Percentiles rank a stretch among this genome's conserved stretches.
Evolutionary conservation across 1,140 invertebrate genomes (phyloP).

Genomic region (Plutomurus gul): DNA sequence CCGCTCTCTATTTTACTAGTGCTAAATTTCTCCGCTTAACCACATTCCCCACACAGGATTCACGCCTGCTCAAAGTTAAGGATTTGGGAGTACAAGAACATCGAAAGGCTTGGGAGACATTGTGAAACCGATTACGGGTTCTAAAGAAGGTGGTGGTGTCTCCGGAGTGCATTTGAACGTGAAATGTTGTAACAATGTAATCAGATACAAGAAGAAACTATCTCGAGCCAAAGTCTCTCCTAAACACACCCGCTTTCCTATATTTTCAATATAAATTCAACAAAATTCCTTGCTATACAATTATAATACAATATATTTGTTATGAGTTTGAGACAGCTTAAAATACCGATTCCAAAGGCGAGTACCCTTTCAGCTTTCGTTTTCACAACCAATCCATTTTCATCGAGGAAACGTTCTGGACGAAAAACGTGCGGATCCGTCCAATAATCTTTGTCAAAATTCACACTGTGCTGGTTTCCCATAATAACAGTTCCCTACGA

Average conservation of each 20-base stretch:
- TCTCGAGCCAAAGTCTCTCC: constrained; percentile 29
- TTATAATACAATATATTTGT: not conserved
- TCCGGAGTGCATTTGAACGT: constrained; percentile 27
- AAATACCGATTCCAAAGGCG: constrained; percentile 46
- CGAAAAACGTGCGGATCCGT: constrained; percentile 41
- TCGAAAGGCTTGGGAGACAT: constrained; percentile 18
- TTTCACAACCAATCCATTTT: not conserved
- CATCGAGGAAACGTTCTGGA: constrained; percentile 43
- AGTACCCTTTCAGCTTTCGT: constrained; percentile 20
- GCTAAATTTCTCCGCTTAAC: too few relatives aligned
- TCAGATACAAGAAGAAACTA: constrained; percentile 38
- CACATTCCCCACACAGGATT: too few relatives aligned
- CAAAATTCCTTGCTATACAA: not conserved
- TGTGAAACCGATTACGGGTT: not conserved
- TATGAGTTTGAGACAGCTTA: too few relatives aligned
- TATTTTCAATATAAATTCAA: not conserved
- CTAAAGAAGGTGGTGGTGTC: constrained; percentile 7
- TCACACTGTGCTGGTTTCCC: constrained; percentile 32
- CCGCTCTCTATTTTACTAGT: too few relatives aligned
- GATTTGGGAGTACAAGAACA: too few relatives aligned
- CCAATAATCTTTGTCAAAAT: constrained; percentile 37
- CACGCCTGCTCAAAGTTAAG: too few relatives aligned
- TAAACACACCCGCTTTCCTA: constrained; percentile 30
- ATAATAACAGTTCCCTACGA: constrained; percentile 34
- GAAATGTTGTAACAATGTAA: constrained; percentile 37